A percentile compares a stretch with the other conserved stretches of the same genome.
Conservation (phyloP, 2,797 vertebrate species). For the Melanotaenia maccullochi region DNA sequence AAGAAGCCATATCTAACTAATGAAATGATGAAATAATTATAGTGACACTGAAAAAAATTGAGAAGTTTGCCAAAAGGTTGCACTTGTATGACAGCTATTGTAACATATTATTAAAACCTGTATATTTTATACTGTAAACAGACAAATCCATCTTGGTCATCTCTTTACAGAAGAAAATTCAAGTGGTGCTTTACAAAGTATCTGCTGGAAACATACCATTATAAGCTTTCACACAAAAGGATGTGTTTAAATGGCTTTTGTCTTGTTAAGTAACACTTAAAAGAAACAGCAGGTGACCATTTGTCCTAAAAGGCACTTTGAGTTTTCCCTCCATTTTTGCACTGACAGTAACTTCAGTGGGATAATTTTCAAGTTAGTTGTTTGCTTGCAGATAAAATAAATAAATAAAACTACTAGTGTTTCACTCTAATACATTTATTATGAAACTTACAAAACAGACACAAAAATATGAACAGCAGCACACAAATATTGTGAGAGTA, state of each 20-base stretch:
- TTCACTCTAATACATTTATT: constrained; percentile 52
- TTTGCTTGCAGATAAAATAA: background rate
- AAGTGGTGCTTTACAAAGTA: constrained; percentile 24
- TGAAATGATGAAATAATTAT: background rate
- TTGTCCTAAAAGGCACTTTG: constrained; percentile 61
- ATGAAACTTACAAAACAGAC: constrained; percentile 7
- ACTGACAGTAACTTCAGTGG: constrained; percentile 37
- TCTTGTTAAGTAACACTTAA: constrained; percentile 75
- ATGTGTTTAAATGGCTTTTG: constrained; percentile 72
- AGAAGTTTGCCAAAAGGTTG: background rate
- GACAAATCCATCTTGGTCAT: background rate
- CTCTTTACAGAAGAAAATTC: background rate
- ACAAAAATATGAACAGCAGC: constrained; percentile 39
- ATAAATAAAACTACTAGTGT: background rate
- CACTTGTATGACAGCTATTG: background rate
- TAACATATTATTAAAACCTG: background rate
- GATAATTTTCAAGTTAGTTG: background rate
- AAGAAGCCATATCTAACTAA: background rate
- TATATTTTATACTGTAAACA: background rate
- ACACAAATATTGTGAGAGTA: constrained; percentile 8
- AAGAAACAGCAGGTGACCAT: constrained; percentile 75
- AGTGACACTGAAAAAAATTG: background rate
- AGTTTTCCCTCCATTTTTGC: constrained; percentile 75
- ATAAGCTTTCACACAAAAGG: constrained; percentile 36
- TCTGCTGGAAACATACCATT: constrained; percentile 4